phyloP scores from a whole-genome alignment of 2,888 invertebrate genomes.

The Leucoptera coffeella region DNA sequence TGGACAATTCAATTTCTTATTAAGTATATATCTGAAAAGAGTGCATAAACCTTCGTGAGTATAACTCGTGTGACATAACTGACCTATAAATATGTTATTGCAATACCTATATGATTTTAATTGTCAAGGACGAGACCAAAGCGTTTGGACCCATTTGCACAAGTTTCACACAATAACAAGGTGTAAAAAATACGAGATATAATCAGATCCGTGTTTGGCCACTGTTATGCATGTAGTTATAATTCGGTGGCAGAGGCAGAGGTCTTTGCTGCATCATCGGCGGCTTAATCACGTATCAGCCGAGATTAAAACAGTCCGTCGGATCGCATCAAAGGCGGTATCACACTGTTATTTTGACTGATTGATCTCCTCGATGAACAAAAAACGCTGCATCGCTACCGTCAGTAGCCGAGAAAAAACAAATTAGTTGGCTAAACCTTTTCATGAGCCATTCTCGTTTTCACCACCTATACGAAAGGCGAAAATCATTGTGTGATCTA shows the following conservation, averaged over 20 bases:
- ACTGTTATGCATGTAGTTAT: no score
- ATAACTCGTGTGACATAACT: no score
- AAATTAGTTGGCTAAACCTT: conserved; percentile 53
- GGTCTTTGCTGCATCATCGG: conserved; percentile 44
- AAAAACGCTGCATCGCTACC: conserved; percentile 47
- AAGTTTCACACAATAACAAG: not conserved
- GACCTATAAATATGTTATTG: no score
- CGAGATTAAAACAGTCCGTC: conserved; percentile 49
- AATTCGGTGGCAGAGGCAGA: not conserved
- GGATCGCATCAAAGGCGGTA: conserved; percentile 52
- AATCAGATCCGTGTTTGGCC: conserved; percentile 2
- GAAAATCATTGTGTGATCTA: conserved; percentile 42
- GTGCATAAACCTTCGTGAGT: no score
- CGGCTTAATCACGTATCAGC: conserved; percentile 49
- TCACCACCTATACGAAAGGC: conserved; percentile 47
- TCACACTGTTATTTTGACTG: conserved; percentile 55
- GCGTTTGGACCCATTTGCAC: no score
- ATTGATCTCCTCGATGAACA: conserved; percentile 42
- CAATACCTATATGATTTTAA: no score
- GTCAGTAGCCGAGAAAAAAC: conserved; percentile 53
- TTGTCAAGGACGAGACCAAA: no score
- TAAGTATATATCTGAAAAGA: no score
- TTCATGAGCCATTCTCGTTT: conserved; percentile 51
- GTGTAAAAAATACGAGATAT: not conserved
- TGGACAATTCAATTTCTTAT: no score